Evolutionary conservation across 2,888 invertebrate genomes (phyloP).

Genomic region (Melangyna quadrimaculata): DNA sequence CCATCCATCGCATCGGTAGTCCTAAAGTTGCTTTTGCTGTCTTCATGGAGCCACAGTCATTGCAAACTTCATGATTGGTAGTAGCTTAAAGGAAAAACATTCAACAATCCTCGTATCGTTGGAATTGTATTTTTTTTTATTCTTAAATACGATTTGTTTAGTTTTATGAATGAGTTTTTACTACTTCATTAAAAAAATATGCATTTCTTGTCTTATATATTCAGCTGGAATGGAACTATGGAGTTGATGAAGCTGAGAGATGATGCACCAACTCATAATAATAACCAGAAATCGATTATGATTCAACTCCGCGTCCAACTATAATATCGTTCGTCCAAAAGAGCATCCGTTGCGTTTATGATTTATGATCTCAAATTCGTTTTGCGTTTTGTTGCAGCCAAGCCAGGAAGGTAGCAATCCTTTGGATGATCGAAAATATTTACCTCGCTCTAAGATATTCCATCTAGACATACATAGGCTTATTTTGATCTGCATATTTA

Average conservation of each 20-base stretch:
- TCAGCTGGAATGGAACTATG: neutral
- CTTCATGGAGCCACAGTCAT: neutral
- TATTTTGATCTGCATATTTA: constrained; percentile 68
- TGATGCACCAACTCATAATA: constrained; percentile 70
- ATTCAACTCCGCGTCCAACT: constrained; percentile 65
- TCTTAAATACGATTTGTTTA: constrained; percentile 26
- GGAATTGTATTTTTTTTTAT: neutral
- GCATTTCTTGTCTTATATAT: constrained; percentile 33
- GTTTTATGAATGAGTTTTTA: constrained; percentile 81
- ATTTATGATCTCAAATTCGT: constrained; percentile 68
- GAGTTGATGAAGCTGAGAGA: neutral
- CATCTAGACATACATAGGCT: constrained; percentile 58
- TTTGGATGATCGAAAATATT: constrained; percentile 49
- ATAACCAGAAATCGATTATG: constrained; percentile 81
- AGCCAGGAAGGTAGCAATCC: constrained; percentile 7
- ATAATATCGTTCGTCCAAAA: constrained; percentile 10
- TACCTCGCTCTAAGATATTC: constrained; percentile 23
- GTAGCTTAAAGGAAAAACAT: constrained; percentile 19
- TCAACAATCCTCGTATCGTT: constrained; percentile 6
- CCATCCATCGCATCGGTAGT: too few species aligned
- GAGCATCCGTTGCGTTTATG: constrained; percentile 55
- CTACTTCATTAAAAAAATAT: constrained; percentile 80
- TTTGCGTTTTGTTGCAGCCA: constrained; percentile 43
- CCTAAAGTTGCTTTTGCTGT: neutral
- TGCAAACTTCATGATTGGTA: constrained; percentile 23